Conservation (phyloP, 2,113 vertebrate species). For the Dromas ardeola region DNA sequence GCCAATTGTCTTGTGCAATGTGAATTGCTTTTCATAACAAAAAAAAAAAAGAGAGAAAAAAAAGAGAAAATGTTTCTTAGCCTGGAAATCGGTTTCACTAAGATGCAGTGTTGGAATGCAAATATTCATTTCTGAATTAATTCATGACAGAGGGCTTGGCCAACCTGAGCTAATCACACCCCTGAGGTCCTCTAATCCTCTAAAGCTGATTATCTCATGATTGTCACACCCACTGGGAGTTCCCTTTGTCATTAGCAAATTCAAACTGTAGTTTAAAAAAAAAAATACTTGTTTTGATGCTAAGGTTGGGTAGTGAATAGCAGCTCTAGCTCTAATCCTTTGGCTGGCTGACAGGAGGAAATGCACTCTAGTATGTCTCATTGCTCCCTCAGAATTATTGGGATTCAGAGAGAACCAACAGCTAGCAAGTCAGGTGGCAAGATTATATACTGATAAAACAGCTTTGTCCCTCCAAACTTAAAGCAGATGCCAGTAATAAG, state of each 20-base stretch:
- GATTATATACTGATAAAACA: background rate
- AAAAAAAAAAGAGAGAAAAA: background rate
- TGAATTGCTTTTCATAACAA: background rate
- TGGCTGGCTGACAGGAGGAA: conserved; percentile 41
- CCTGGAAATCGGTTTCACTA: conserved; percentile 2
- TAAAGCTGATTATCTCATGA: conserved; percentile 54
- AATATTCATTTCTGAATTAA: conserved; percentile 58
- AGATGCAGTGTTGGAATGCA: conserved; percentile 17
- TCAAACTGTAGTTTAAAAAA: conserved; percentile 12
- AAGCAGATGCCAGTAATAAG: background rate
- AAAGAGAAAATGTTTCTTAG: background rate
- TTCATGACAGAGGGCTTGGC: conserved; percentile 53
- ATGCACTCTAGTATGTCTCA: background rate
- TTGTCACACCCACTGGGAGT: conserved; percentile 53
- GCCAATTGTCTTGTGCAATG: conserved; percentile 51
- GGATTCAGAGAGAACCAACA: background rate
- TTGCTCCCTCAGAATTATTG: background rate
- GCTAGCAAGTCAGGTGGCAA: background rate
- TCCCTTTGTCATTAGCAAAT: conserved; percentile 46
- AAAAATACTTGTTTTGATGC: conserved; percentile 22
- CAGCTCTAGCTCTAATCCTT: conserved; percentile 22
- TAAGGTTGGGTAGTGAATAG: conserved; percentile 29
- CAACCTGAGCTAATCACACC: conserved; percentile 51
- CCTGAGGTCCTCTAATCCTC: conserved; percentile 41
- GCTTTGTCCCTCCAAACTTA: background rate